A percentile compares a stretch with the other conserved stretches of the same genome.
These are phyloP conservation scores for Archips crataeganus DNA, from an alignment of 2,888 invertebrate genomes.

Conservation along the genomic window DNA sequence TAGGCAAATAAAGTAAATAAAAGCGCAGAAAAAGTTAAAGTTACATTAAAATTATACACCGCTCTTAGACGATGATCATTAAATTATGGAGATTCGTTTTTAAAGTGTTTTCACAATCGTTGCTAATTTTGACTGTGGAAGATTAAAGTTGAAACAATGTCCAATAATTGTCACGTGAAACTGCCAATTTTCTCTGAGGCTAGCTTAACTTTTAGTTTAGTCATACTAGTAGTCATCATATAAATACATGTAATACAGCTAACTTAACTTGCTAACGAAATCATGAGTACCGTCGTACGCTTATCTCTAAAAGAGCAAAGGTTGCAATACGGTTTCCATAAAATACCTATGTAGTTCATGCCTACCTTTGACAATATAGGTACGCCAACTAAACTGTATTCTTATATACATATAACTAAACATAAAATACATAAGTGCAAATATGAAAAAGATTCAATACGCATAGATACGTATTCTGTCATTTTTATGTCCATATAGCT, in stretches of 20 bases:
- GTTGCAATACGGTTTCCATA: background rate
- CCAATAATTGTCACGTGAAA: background rate
- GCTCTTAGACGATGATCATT: too few species aligned
- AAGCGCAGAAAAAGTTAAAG: background rate
- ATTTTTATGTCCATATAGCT: too few species aligned
- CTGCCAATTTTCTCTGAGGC: background rate
- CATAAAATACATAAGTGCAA: too few species aligned
- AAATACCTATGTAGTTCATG: background rate
- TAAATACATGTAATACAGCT: background rate
- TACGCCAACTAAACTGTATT: background rate
- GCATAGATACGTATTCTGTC: background rate
- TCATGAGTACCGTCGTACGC: background rate
- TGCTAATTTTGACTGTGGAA: background rate
- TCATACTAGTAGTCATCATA: background rate
- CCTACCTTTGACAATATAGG: background rate
- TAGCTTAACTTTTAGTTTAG: too few species aligned
- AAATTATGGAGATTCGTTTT: too few species aligned
- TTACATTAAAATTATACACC: too few species aligned
- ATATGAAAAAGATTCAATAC: too few species aligned
- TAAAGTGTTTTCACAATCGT: too few species aligned
- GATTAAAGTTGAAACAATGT: background rate
- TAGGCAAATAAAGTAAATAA: background rate
- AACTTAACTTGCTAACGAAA: background rate
- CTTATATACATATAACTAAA: too few species aligned
- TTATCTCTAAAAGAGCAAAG: slow-evolving; percentile 22